Base-by-base conservation (phyloP, 1,140 invertebrate genomes). In the Drosophila mojavensis region DNA sequence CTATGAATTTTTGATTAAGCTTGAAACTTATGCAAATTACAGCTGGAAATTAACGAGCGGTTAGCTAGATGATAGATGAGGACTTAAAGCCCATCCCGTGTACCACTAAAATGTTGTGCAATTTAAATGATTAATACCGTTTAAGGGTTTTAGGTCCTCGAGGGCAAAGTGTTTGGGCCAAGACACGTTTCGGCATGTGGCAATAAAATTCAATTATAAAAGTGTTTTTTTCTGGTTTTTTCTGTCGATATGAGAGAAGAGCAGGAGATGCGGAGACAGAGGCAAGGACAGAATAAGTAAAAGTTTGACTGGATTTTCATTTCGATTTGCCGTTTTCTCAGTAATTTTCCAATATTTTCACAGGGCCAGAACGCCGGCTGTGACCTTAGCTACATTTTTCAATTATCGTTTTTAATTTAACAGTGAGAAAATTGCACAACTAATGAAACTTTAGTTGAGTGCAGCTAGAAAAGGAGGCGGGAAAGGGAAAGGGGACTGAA, bases 321-420 rank as follows among this genome's bases (percentile, higher is more conserved):
- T 79, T 71, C 68, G 76, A 88, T 77, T 82, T 82, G 76, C 81
- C 73, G 68, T 73, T 83, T 83, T 80, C 36, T 36, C 56, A 67
- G 71, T 70, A 79, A 69, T 86, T 86, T 86, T 79, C 79, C 82
- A 88, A 86, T 88, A 86, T 79, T 83, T 79, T 76, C 64, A 48
- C 78, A 81, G 6, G 6, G 9, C 15, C 10, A 17, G 17, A 47
- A 6, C 30, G 24, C 41, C 39, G 20, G 28, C 24, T 26, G 28
- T 26, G 50, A 61, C 66, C 69, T 39, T 47, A 62, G 78, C 72
- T 77, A 78, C 90, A 91, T 69, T 92, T 90, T 90, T 82, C 84
- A 89, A 89, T 89, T 89, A 89, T 89, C 84, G 84, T 89, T 89
- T 89, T 89, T 89, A 89, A 89, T 89, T 89, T 75, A 84, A 64